Evolutionary conservation across 2,113 vertebrate species (phyloP).

Genomic region (Lophura nycthemera): DNA sequence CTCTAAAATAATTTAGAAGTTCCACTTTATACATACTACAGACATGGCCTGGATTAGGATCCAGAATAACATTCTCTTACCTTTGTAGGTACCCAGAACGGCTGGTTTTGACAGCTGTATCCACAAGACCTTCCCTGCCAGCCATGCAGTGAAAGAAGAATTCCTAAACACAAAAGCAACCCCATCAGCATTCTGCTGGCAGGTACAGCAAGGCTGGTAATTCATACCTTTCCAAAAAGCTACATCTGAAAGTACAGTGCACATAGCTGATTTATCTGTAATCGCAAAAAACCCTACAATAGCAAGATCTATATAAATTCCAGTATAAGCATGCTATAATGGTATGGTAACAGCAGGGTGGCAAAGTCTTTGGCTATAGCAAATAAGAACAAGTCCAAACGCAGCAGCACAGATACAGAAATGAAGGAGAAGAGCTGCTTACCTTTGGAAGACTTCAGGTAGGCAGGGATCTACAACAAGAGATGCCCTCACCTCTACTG

Average conservation of each 20-base stretch:
- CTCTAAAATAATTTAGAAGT: background rate
- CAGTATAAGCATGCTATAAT: background rate
- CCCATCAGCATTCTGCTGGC: background rate
- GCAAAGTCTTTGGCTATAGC: no score
- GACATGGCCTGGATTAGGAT: background rate
- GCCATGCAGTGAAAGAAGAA: slow-evolving; percentile 99
- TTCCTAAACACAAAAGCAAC: slow-evolving; percentile 81
- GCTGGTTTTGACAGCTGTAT: slow-evolving; percentile 97
- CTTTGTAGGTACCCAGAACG: slow-evolving; percentile 97
- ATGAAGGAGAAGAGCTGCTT: no score
- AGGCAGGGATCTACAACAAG: no score
- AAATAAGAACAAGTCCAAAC: no score
- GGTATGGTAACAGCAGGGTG: no score
- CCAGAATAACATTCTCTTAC: slow-evolving; percentile 66
- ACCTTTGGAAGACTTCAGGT: no score
- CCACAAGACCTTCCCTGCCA: slow-evolving; percentile 95
- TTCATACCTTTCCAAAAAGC: background rate
- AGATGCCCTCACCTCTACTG: no score
- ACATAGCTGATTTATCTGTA: background rate
- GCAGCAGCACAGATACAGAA: no score
- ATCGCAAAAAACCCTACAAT: background rate
- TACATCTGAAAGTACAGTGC: background rate
- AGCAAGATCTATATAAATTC: background rate
- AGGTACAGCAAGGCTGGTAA: background rate
- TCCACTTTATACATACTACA: background rate